A percentile compares a stretch with the other conserved stretches of the same genome.
phyloP scores from a whole-genome alignment of 2,888 invertebrate genomes.

The Notodonta dromedarius region DNA sequence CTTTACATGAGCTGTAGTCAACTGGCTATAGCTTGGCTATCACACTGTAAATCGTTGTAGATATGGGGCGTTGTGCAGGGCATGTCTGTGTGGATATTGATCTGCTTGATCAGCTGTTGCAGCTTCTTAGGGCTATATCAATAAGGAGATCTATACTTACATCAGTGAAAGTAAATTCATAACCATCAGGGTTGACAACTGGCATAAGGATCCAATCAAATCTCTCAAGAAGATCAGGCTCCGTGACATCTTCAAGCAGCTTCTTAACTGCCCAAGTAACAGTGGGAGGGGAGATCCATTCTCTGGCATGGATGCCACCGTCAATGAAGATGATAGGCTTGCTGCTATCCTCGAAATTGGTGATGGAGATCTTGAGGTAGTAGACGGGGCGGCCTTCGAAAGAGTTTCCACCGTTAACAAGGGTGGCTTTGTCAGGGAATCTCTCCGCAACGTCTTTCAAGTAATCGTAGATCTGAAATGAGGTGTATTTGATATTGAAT shows the following conservation, averaged over 20 bases:
- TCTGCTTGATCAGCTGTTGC: slow-evolving; percentile 5
- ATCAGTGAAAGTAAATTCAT: slow-evolving; percentile 79
- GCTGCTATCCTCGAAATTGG: slow-evolving; percentile 60
- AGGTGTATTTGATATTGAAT: background rate
- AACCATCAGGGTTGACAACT: slow-evolving; percentile 89
- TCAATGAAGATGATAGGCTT: slow-evolving; percentile 86
- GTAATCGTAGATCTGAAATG: slow-evolving; percentile 58
- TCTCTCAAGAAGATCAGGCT: slow-evolving; percentile 78
- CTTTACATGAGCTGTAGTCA: no score
- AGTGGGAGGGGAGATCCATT: slow-evolving; percentile 88
- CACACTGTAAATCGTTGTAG: no score
- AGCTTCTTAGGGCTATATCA: no score
- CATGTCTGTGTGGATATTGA: no score
- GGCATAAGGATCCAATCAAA: slow-evolving; percentile 88
- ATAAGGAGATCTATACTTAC: slow-evolving; percentile 53
- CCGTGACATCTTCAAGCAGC: slow-evolving; percentile 83
- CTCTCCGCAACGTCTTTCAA: slow-evolving; percentile 63
- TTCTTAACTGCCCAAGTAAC: slow-evolving; percentile 87
- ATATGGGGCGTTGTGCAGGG: no score
- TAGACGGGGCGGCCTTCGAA: slow-evolving; percentile 83
- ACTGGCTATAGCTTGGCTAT: no score
- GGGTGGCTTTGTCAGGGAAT: slow-evolving; percentile 72
- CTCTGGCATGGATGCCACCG: slow-evolving; percentile 86
- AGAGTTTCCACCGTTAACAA: slow-evolving; percentile 78
- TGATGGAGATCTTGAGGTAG: slow-evolving; percentile 84